Evolutionary conservation across 2,888 invertebrate species (phyloP), one percentile per base, ranked within the genome.

Genomic region (Molanna angustata): DNA sequence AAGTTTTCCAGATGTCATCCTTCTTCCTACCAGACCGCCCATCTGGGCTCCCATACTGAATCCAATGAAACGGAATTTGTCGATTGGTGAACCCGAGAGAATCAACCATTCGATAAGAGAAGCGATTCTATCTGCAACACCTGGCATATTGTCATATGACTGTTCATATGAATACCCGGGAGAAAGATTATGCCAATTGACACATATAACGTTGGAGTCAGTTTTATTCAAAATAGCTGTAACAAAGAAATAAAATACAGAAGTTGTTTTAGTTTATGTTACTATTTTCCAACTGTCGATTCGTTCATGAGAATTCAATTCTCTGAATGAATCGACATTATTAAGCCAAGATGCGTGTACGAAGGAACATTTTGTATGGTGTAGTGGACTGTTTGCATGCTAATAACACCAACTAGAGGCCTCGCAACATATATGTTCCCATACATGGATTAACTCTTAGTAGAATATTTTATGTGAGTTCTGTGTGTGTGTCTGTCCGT

Each of bases 11-110:
- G 14, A 3, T 9, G 14, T 39, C 18, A 39, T 6, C 18, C 39
- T 39, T n/a, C 18, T 14, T 7, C n/a, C 7, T 7, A 39, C 39
- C 4, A 17, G 17, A 3, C 39, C 39, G 4, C 39, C 39, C 39
- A 39, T 39, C 18, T 39, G 39, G 4, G 17, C 39, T 7, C 39
- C 39, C n/a, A 39, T 7, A 39, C 39, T 39, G 18, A 39, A 39
- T 3, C 39, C 39, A 6, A 39, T 17, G 39, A 17, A 39, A 17
- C n/a, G 14, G 4, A 39, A 4, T n/a, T 17, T 9, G 14, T 9
- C 6, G 4, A 39, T 4, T 4, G 39, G 18, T 3, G 17, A 14
- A 6, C 39, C 39, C 4, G 6, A 7, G 4, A 6, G 4, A 4
- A 4, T 3, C n/a, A 39, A 3, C 14, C 7, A 4, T 4, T 18